A percentile compares a stretch with the other conserved stretches of the same genome.
These are phyloP conservation scores for Lepus townsendii DNA, from an alignment of 2,797 vertebrate species.

Conservation along the genomic window DNA sequence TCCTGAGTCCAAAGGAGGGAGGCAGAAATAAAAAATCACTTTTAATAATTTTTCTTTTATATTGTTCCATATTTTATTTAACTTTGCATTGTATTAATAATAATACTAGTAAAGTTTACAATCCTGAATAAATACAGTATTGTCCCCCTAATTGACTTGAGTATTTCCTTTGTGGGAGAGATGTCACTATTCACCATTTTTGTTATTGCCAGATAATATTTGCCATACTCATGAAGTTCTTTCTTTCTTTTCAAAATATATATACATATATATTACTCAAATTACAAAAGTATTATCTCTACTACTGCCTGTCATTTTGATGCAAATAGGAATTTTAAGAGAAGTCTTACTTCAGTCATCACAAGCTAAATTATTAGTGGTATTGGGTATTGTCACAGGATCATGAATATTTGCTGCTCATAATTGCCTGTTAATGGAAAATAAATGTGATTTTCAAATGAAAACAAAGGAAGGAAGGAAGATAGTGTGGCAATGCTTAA, in stretches of 20 bases:
- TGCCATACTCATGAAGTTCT: conserved; percentile 29
- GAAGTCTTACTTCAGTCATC: conserved; percentile 72
- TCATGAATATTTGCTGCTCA: conserved; percentile 63
- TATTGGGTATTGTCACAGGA: conserved; percentile 75
- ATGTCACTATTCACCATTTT: conserved; percentile 4
- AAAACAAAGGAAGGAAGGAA: conserved; percentile 54
- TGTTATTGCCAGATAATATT: conserved; percentile 63
- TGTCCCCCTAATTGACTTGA: conserved; percentile 58
- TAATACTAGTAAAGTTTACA: conserved; percentile 22
- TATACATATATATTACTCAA: conserved; percentile 71
- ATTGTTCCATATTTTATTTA: conserved; percentile 16
- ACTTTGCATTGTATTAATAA: conserved; percentile 50
- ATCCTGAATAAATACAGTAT: conserved; percentile 56
- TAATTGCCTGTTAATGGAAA: conserved; percentile 67
- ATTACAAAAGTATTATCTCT: conserved; percentile 77
- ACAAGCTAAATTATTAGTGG: conserved; percentile 72
- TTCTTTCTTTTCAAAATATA: conserved; percentile 34
- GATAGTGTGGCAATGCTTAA: conserved; percentile 77
- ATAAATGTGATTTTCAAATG: conserved; percentile 70
- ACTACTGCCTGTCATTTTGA: conserved; percentile 71
- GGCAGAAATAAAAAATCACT: conserved; percentile 36
- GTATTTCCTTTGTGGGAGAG: conserved; percentile 55
- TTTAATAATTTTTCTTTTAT: conserved; percentile 63
- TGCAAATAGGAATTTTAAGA: conserved; percentile 77
- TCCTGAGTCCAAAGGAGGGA: conserved; percentile 34